Conservation (phyloP, 2,888 invertebrate genomes). For the Trilocha varians region DNA sequence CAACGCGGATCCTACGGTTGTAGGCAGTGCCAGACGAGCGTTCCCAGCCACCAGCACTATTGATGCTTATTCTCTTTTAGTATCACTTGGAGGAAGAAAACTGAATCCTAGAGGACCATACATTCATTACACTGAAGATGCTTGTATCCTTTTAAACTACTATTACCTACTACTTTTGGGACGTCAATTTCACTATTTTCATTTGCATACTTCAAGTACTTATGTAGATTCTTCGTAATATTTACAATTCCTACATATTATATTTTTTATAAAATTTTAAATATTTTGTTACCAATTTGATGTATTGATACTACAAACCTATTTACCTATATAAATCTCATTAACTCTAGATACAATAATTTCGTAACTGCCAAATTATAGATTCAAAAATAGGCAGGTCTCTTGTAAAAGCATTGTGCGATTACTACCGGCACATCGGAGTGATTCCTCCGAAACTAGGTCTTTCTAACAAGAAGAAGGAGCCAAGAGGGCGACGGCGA, state of each 20-base stretch:
- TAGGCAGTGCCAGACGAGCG: constrained; percentile 90
- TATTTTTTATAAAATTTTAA: too few relatives aligned
- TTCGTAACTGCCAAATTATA: constrained; percentile 20
- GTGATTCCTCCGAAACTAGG: constrained; percentile 64
- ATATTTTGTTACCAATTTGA: too few relatives aligned
- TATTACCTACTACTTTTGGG: too few relatives aligned
- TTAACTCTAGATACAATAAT: not conserved
- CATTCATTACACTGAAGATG: constrained; percentile 93
- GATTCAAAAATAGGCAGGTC: constrained; percentile 57
- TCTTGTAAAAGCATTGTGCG: constrained; percentile 70
- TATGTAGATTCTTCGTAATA: too few relatives aligned
- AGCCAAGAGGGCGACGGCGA: constrained; percentile 41
- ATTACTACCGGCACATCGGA: constrained; percentile 72
- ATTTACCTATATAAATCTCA: too few relatives aligned
- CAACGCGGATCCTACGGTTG: constrained; percentile 90
- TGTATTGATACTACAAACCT: too few relatives aligned
- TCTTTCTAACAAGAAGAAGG: constrained; percentile 44
- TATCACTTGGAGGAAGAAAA: constrained; percentile 92
- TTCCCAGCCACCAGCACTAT: constrained; percentile 80
- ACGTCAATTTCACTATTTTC: too few relatives aligned
- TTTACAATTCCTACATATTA: too few relatives aligned
- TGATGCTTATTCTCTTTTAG: constrained; percentile 90
- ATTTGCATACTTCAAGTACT: too few relatives aligned
- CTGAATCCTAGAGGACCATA: constrained; percentile 79
- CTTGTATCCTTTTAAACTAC: constrained; percentile 89